Percentiles rank a stretch among this genome's conserved stretches.
These are phyloP conservation scores for Limnephilus auricula DNA, from an alignment of 2,888 invertebrate species.

Conservation along the genomic window DNA sequence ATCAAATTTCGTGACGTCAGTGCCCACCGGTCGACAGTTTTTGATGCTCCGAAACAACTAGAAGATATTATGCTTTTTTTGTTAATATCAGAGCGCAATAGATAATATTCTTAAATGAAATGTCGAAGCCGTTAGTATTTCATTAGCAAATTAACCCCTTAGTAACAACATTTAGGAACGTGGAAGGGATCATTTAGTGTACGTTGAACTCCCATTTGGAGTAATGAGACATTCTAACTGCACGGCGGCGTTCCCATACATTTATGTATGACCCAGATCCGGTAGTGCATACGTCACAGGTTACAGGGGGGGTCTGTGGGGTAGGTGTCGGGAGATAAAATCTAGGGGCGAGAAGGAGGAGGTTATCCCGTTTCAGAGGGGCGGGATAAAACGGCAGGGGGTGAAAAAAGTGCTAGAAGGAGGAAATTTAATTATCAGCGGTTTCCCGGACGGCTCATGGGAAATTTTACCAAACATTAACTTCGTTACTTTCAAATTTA, in stretches of 20 bases:
- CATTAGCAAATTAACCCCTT: background rate
- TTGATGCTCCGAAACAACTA: too few relatives aligned
- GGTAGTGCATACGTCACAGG: conserved; percentile 41
- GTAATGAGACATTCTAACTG: conserved; percentile 21
- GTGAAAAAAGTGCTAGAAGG: conserved; percentile 21
- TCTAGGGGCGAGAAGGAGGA: background rate
- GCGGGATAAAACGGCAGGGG: background rate
- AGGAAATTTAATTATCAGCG: conserved; percentile 44
- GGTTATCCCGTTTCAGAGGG: background rate
- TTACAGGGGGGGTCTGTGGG: conserved; percentile 5
- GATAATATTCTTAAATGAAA: background rate
- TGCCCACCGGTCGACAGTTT: too few relatives aligned
- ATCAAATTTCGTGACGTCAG: too few relatives aligned
- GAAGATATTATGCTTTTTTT: too few relatives aligned
- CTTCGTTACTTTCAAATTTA: conserved; percentile 37
- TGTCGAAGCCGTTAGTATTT: background rate
- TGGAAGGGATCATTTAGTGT: background rate
- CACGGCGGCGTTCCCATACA: background rate
- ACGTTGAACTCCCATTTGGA: conserved; percentile 10
- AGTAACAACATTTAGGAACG: background rate
- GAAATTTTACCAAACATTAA: background rate
- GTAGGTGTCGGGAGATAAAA: background rate
- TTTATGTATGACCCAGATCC: conserved; percentile 32
- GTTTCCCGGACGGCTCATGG: background rate
- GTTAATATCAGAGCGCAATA: too few relatives aligned